Evolutionary conservation across 2,797 vertebrate genomes (phyloP), one percentile per base, ranked within the genome.

Genomic region (Harpagifer antarcticus): DNA sequence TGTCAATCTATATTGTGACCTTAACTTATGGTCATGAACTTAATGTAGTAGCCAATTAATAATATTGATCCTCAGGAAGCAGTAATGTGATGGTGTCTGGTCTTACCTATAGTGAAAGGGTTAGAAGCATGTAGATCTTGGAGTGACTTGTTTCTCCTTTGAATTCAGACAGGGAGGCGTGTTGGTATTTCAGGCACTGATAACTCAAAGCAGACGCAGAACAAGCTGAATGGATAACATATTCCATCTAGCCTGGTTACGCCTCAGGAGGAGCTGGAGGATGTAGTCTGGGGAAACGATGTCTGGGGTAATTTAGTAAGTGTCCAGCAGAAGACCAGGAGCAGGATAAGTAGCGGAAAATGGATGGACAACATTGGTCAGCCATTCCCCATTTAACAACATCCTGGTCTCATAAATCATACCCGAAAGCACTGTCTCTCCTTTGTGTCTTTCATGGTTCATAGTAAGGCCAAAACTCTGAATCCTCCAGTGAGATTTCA

Each of bases 131-230:
- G 13, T 14, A 68, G 19, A 45, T 56, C 12, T 43, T 50, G 9
- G 20, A 16, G 16, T 44, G 17, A 15, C 72, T 27, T n/a, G 48
- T 15, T 64, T 10, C 33, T 73, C 6, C 27, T 43, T 63, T 71
- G 53, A 74, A 63, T 45, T 33, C 9, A 64, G 66, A 62, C 44
- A 2, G 40, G 19, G 45, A 55, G n/a, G 50, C 7, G 14, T 68
- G 44, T 20, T 67, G 37, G 43, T 66, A 71, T 71, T 74, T 74
- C 43, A 55, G 33, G 57, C 53, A 20, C 19, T 69, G 8, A 47
- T 76, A 72, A 68, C 76, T 76, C 20, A 61, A 73, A 70, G 47
- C 70, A 77, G 60, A 76, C 19, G 27, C 37, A 63, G 70, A 74
- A 68, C 43, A n/a, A 40, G 54, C 55, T 53, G 42, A 4, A 61